A percentile compares a stretch with the other conserved stretches of the same genome.
Conservation (phyloP, 2,113 vertebrate species). For the Silurus meridionalis region DNA sequence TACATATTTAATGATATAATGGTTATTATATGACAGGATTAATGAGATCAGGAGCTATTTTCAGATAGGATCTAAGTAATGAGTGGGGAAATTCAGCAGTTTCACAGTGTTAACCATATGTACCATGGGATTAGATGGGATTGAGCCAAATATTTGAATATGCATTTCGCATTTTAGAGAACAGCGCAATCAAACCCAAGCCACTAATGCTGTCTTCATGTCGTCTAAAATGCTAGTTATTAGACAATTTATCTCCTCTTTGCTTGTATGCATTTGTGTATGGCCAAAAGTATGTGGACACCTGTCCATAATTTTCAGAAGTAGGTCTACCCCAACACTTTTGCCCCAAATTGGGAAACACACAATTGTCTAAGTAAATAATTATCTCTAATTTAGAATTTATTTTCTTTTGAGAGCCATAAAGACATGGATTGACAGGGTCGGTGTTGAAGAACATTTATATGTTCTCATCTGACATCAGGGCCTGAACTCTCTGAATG, state of each 20-base stretch:
- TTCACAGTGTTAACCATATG: neutral
- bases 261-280: neutral
- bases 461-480: neutral
- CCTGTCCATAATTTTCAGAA: neutral
- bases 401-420: too few relatives aligned
- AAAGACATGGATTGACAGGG: neutral
- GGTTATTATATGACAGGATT: neutral
- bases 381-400: too few relatives aligned
- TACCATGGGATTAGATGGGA: neutral
- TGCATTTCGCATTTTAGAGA: neutral
- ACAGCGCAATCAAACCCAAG: neutral
- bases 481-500: neutral
- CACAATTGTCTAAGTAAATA: neutral
- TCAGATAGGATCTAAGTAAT: neutral
- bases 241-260: neutral
- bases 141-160: neutral
- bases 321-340: neutral
- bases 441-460: too few relatives aligned
- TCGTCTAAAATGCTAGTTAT: neutral
- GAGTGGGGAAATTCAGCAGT: neutral
- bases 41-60: neutral
- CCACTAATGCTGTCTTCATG: neutral
- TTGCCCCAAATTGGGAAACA: neutral
- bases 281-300: neutral
- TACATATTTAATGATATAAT: neutral